A percentile compares a stretch with the other conserved stretches of the same genome.
Evolutionary conservation across 2,888 invertebrate genomes (phyloP).

Genomic region (Nasonovia ribisnigri): DNA sequence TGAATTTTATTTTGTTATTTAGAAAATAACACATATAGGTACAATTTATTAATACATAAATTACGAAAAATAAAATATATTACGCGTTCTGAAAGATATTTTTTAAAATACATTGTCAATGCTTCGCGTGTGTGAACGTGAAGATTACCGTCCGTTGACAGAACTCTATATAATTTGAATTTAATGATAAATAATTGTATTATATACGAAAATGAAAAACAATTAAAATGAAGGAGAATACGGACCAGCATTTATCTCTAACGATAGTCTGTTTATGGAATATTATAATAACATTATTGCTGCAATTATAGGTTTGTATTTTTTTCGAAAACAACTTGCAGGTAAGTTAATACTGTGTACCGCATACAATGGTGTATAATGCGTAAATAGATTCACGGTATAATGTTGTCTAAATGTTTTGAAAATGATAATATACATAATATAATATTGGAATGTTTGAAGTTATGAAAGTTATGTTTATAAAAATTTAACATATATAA

Average conservation of each 20-base stretch:
- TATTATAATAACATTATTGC: too few species aligned
- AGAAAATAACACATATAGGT: too few species aligned
- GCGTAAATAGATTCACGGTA: background rate
- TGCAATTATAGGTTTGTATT: too few species aligned
- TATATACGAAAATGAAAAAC: background rate
- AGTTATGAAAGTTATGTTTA: too few species aligned
- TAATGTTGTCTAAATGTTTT: background rate
- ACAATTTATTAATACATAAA: background rate
- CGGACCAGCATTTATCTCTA: background rate
- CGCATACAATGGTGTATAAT: background rate
- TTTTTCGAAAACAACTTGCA: too few species aligned
- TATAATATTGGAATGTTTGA: background rate
- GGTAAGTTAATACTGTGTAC: background rate
- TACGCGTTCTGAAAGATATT: background rate
- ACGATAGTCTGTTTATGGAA: background rate
- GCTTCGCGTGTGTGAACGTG: background rate
- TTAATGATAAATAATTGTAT: too few species aligned
- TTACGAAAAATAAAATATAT: background rate
- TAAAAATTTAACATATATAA: background rate
- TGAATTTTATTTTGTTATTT: too few species aligned
- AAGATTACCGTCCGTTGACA: background rate
- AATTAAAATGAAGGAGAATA: background rate
- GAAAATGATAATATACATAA: background rate
- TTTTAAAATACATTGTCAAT: background rate
- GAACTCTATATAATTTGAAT: background rate